Evolutionary conservation across 2,113 vertebrate species (phyloP).

Genomic region (Brachyhypopomus occidentalis): DNA sequence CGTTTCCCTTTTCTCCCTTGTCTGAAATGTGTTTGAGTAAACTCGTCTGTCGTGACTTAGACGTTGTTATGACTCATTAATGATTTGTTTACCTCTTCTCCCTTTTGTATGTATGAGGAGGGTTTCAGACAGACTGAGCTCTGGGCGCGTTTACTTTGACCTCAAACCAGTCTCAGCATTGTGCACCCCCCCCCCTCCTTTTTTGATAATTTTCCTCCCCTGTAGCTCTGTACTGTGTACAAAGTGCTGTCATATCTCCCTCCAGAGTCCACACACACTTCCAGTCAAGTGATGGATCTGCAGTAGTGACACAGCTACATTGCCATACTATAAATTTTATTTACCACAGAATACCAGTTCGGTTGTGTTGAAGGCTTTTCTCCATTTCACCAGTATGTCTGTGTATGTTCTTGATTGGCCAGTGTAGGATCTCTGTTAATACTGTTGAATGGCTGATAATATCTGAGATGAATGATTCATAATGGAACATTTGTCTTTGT

Average conservation of each 20-base stretch:
- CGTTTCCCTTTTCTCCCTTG: conserved; percentile 18
- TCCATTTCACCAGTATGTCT: background rate
- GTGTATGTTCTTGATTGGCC: background rate
- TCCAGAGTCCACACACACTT: conserved; percentile 22
- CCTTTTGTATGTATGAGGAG: conserved; percentile 17
- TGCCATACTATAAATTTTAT: background rate
- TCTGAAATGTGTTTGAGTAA: conserved; percentile 10
- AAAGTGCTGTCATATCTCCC: background rate
- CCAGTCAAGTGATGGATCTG: background rate
- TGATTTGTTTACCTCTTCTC: conserved; percentile 35
- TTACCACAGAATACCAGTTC: background rate
- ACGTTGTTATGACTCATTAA: conserved; percentile 31
- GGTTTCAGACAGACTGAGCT: conserved; percentile 39
- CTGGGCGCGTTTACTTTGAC: conserved; percentile 16
- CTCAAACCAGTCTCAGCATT: background rate
- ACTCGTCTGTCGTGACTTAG: conserved; percentile 12
- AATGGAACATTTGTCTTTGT: background rate
- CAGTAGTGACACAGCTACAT: background rate
- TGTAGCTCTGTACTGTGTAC: conserved; percentile 6
- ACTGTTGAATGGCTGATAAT: background rate
- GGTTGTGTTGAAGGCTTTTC: background rate
- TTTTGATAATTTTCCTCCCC: background rate
- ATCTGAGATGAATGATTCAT: background rate
- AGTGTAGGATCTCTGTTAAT: background rate
- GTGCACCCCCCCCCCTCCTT: conserved; percentile 11